phyloP scores from a whole-genome alignment of 2,797 vertebrate genomes.

The Mionectes olivaceus region DNA sequence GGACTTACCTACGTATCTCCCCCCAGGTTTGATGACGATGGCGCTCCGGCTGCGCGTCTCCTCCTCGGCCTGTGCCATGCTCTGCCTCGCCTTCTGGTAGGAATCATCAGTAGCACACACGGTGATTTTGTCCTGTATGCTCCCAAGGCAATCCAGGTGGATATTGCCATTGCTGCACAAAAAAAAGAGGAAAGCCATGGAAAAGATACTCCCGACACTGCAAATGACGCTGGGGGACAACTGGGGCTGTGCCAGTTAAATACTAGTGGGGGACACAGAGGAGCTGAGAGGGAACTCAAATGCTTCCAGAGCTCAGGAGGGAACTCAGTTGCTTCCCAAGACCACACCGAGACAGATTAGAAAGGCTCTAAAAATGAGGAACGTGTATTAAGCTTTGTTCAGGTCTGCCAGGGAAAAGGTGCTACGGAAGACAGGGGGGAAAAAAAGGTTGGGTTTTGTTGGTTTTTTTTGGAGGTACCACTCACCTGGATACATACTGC shows the following conservation, averaged over 20 bases:
- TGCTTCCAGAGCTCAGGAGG: no score
- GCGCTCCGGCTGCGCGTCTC: constrained; percentile 94
- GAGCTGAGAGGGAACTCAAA: neutral
- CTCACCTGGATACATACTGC: constrained; percentile 96
- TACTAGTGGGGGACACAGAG: neutral
- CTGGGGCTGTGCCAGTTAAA: neutral
- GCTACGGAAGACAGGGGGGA: rapidly evolving
- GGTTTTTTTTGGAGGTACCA: neutral
- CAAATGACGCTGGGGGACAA: neutral
- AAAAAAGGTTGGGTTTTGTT: rapidly evolving
- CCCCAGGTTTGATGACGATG: constrained; percentile 96
- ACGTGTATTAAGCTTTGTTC: neutral
- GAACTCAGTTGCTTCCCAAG: neutral
- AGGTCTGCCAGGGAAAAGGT: neutral
- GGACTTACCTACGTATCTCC: constrained; percentile 90
- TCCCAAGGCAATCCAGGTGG: constrained; percentile 95
- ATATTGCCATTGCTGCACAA: constrained; percentile 88
- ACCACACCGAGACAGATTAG: neutral
- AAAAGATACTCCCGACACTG: neutral
- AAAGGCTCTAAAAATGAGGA: neutral
- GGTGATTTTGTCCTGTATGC: constrained; percentile 98
- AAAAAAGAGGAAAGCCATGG: neutral
- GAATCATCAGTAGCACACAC: constrained; percentile 97
- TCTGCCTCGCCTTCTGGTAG: constrained; percentile 96
- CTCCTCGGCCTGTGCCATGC: constrained; percentile 96